A percentile compares a stretch with the other conserved stretches of the same genome.
These are phyloP conservation scores for Epinotia nisella DNA, from an alignment of 2,888 invertebrate genomes.

Conservation along the genomic window DNA sequence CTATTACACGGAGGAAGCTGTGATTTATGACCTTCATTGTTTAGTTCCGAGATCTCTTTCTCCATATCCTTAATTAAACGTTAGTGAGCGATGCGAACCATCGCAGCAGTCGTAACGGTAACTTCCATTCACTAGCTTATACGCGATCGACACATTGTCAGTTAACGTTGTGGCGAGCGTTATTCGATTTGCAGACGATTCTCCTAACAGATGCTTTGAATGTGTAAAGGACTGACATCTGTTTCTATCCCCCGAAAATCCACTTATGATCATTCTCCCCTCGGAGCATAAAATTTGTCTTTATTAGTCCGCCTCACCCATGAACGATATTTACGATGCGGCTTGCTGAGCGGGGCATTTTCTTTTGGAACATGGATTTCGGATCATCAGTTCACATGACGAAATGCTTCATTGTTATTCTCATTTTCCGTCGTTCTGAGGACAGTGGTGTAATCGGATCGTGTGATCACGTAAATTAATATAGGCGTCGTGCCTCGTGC, in stretches of 20 bases:
- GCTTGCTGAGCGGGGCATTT: slow-evolving; percentile 50
- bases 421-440: slow-evolving; percentile 58
- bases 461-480: slow-evolving; percentile 60
- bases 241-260: slow-evolving; percentile 57
- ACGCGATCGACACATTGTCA: slow-evolving; percentile 30
- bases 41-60: slow-evolving; percentile 72
- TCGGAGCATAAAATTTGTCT: slow-evolving; percentile 61
- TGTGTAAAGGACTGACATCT: slow-evolving; percentile 61
- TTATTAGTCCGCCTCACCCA: slow-evolving; percentile 54
- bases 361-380: slow-evolving; percentile 49
- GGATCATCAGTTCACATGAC: slow-evolving; percentile 58
- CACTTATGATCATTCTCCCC: slow-evolving; percentile 53
- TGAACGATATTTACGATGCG: slow-evolving; percentile 49
- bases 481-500: slow-evolving; percentile 59
- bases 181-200: slow-evolving; percentile 49
- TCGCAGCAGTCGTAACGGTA: slow-evolving; percentile 27
- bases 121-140: slow-evolving; percentile 23
- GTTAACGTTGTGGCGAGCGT: slow-evolving; percentile 45
- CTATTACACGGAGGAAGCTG: slow-evolving; percentile 79
- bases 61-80: slow-evolving; percentile 64
- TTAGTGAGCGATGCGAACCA: slow-evolving; percentile 15
- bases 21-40: slow-evolving; percentile 83
- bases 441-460: slow-evolving; percentile 41
- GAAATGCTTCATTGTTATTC: slow-evolving; percentile 52
- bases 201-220: slow-evolving; percentile 55